Conservation (phyloP, 2,113 vertebrate species). For the Orientallactaga bullata region DNA sequence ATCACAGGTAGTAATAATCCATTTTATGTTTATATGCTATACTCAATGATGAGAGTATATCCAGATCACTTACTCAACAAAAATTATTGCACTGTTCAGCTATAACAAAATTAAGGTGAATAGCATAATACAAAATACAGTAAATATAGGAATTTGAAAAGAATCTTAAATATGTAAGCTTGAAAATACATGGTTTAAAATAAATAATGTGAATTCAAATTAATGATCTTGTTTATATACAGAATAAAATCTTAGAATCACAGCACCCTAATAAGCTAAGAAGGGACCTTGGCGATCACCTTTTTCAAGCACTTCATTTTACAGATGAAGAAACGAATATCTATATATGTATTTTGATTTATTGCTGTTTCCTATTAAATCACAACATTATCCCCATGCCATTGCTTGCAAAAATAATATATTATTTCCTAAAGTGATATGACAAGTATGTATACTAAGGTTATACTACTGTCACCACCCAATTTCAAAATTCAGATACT, state of each 20-base stretch:
- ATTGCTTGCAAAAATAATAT: conserved; percentile 63
- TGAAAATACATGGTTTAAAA: conserved; percentile 62
- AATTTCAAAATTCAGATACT: conserved; percentile 43
- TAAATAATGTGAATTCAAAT: conserved; percentile 66
- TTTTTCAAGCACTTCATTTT: conserved; percentile 67
- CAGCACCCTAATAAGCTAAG: conserved; percentile 41
- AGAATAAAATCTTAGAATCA: conserved; percentile 56
- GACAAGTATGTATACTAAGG: conserved; percentile 11
- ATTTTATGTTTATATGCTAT: conserved; percentile 57
- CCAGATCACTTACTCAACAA: conserved; percentile 56
- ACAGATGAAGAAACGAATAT: conserved; percentile 72
- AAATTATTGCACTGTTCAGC: conserved; percentile 52
- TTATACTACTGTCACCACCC: not conserved
- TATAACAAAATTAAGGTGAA: conserved; percentile 55
- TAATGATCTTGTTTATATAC: conserved; percentile 73
- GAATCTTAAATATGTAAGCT: not conserved
- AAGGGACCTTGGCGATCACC: conserved; percentile 22
- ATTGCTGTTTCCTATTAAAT: conserved; percentile 47
- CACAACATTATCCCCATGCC: conserved; percentile 49
- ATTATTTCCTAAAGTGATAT: conserved; percentile 29
- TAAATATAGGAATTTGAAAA: conserved; percentile 19
- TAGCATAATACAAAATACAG: not conserved
- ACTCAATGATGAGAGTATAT: conserved; percentile 65
- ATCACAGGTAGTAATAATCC: conserved; percentile 62
- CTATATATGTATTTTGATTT: conserved; percentile 64